A percentile compares a stretch with the other conserved stretches of the same genome.
Evolutionary conservation across 2,888 invertebrate species (phyloP).

Genomic region (Notodonta dromedarius): DNA sequence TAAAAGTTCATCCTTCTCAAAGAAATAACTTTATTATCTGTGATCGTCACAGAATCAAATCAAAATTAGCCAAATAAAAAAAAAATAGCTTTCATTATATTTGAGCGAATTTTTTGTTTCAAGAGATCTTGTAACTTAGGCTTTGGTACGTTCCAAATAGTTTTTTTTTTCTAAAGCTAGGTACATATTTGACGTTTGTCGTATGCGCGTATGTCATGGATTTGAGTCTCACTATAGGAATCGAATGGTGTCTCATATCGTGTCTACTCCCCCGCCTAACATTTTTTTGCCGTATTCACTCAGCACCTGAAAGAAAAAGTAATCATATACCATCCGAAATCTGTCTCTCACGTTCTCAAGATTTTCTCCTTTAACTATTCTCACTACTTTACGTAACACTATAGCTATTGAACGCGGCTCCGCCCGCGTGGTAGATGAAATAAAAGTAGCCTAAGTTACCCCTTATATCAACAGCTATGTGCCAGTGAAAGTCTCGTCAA

Average conservation of each 20-base stretch:
- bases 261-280: constrained; percentile 85
- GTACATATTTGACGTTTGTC: constrained; percentile 25
- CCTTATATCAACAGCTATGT: too few species aligned
- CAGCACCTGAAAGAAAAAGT: constrained; percentile 86
- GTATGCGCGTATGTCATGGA: constrained; percentile 38
- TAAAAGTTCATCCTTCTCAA: too few species aligned
- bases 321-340: background rate
- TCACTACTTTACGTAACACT: too few species aligned
- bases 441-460: too few species aligned
- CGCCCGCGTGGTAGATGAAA: too few species aligned
- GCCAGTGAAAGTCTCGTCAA: too few species aligned
- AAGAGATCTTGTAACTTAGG: constrained; percentile 65
- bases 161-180: constrained; percentile 33
- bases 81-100: constrained; percentile 37
- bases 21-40: too few species aligned
- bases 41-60: constrained; percentile 22
- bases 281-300: constrained; percentile 93
- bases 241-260: constrained; percentile 49
- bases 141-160: constrained; percentile 73
- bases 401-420: too few species aligned
- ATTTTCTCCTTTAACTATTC: too few species aligned
- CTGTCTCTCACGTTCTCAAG: background rate
- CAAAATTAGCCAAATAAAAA: constrained; percentile 23
- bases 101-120: constrained; percentile 51
- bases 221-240: constrained; percentile 16